These are phyloP conservation scores for Rhadina sibilatrix DNA, from an alignment of 2,113 vertebrate species.

Conservation along the genomic window DNA sequence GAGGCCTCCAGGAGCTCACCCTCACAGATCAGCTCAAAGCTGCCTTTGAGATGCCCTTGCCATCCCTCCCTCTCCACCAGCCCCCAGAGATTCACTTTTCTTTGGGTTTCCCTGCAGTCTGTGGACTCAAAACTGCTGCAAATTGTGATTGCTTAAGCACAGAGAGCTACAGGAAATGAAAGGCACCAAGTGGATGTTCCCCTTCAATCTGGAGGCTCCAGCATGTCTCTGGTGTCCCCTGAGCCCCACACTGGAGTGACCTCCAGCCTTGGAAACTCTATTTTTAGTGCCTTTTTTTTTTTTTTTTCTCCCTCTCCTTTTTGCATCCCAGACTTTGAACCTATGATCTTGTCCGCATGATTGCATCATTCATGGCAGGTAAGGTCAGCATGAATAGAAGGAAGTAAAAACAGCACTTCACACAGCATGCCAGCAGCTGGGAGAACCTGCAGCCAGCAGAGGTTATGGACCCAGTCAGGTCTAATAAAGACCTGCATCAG, in stretches of 20 bases:
- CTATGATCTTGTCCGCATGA: not conserved
- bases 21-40: not conserved
- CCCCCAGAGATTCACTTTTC: not conserved
- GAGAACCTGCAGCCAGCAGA: slow-evolving; percentile 19
- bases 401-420: slow-evolving; percentile 38
- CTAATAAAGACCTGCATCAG: slow-evolving; percentile 40
- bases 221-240: not conserved
- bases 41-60: not conserved
- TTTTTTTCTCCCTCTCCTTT: not conserved
- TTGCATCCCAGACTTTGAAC: slow-evolving; percentile 6
- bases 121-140: not conserved
- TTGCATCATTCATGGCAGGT: slow-evolving; percentile 37
- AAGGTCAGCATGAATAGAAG: slow-evolving; percentile 10
- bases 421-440: not conserved
- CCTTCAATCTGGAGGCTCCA: not conserved
- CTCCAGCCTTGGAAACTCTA: not conserved
- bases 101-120: not conserved
- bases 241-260: not conserved
- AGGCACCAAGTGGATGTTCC: not conserved
- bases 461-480: slow-evolving; percentile 37
- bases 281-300: not conserved
- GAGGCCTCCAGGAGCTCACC: not conserved
- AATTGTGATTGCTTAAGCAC: not conserved
- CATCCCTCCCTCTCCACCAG: not conserved
- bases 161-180: not conserved